These are phyloP conservation scores for Thera britannica DNA, from an alignment of 2,888 invertebrate genomes.

Conservation along the genomic window DNA sequence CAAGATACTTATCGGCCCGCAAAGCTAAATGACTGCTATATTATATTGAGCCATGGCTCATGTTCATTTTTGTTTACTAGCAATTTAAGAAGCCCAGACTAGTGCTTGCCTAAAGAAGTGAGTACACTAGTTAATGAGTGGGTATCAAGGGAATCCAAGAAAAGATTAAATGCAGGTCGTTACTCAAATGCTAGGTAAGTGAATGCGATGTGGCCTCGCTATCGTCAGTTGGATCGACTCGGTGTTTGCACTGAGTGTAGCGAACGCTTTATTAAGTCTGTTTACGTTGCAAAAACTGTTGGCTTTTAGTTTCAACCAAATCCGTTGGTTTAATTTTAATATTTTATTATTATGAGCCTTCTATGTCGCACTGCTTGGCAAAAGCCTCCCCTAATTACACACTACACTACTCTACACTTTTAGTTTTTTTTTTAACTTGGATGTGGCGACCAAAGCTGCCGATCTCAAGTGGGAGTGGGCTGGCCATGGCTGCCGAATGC, in stretches of 20 bases:
- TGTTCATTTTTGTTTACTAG: background rate
- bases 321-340: background rate
- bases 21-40: too few species aligned
- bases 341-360: background rate
- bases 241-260: constrained; percentile 30
- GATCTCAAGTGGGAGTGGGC: too few species aligned
- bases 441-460: too few species aligned
- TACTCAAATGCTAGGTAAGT: constrained; percentile 67
- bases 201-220: constrained; percentile 38
- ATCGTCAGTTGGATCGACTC: constrained; percentile 26
- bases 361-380: too few species aligned
- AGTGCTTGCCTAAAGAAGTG: constrained; percentile 43
- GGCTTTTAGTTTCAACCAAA: background rate
- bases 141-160: constrained; percentile 76
- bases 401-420: too few species aligned
- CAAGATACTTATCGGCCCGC: too few species aligned
- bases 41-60: too few species aligned
- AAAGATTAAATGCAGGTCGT: constrained; percentile 78
- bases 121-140: constrained; percentile 81
- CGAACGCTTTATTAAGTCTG: constrained; percentile 22
- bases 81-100: background rate
- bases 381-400: too few species aligned
- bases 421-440: too few species aligned
- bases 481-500: too few species aligned
- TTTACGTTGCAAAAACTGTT: constrained; percentile 10